These are phyloP conservation scores for Parasteatoda tepidariorum DNA, from an alignment of 1,140 invertebrate genomes.

Conservation along the genomic window DNA sequence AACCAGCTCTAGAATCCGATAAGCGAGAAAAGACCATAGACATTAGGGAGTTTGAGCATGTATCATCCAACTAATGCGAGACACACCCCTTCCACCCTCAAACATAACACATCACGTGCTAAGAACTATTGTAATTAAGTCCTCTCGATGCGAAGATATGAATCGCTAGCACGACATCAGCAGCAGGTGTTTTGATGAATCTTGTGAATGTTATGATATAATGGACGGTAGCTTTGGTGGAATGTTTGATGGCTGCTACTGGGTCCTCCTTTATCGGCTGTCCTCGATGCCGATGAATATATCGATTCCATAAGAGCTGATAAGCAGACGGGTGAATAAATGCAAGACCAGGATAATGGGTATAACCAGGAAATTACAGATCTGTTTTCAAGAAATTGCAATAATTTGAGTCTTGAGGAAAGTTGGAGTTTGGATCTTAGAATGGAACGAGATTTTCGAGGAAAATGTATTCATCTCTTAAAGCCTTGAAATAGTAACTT, in stretches of 20 bases:
- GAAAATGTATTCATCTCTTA: too few species aligned
- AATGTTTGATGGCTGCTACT: not conserved
- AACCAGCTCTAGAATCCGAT: too few species aligned
- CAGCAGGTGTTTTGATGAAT: slow-evolving; percentile 8
- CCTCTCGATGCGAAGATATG: not conserved
- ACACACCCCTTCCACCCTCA: too few species aligned
- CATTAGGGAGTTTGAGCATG: too few species aligned
- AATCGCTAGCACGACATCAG: not conserved
- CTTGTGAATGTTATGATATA: not conserved
- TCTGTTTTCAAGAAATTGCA: too few species aligned
- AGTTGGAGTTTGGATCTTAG: too few species aligned
- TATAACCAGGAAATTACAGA: too few species aligned
- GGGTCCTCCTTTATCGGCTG: not conserved
- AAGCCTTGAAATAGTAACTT: too few species aligned
- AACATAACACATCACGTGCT: not conserved
- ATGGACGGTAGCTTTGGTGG: not conserved
- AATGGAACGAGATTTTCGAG: too few species aligned
- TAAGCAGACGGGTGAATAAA: not conserved
- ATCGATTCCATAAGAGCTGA: not conserved
- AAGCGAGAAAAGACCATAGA: too few species aligned
- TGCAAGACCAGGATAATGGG: not conserved
- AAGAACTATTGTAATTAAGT: slow-evolving; percentile 34
- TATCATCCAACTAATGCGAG: too few species aligned
- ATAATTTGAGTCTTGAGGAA: not conserved
- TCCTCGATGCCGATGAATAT: not conserved